Base-by-base conservation (phyloP, 2,888 invertebrate genomes). In the Trisateles emortualis region DNA sequence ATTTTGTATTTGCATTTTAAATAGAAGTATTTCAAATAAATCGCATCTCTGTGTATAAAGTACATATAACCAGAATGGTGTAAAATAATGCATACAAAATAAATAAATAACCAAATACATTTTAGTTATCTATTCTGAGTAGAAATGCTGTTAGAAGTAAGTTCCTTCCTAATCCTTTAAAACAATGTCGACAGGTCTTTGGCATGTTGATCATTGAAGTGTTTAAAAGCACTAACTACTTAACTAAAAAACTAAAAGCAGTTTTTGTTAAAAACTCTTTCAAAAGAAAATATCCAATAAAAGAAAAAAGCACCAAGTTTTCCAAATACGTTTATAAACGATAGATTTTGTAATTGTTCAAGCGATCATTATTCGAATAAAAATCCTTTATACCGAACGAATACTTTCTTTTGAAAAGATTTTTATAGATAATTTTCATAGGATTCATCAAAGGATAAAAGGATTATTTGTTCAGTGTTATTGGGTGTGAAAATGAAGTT, bases 201-300 rank as follows among this genome's bases (percentile, higher is more conserved):
- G n/a, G n/a, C n/a, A n/a, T n/a, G n/a, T n/a, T n/a, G 10, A 29
- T 11, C 9, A 35, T 16, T 35, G 35, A 6, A 35, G 16, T 9
- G 16, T 14, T 33, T 16, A 35, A 16, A 35, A 35, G 35, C 35
- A 32, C 35, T 19, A 19, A 19, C n/a, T n/a, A n/a, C n/a, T n/a
- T 33, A 33, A 0, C 1, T 35, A 35, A 35, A 35, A 4, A 13
- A 35, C 16, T 9, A 2, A 5, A 2, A 9, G 1, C 35, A 11
- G 6, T 35, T 41, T 32, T 14, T 24, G 35, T 24, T 0, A 10
- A 26, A 13, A 6, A 26, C 8, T 35, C 16, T 14, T 32, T 19
- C 17, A 35, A 42, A 33, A 33, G 16, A 36, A 47, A 41, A 35
- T 2, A 35, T 35, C 19, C 29, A 16, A 42, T 42, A 26, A 35